These are phyloP conservation scores for Balaeniceps rex DNA, from an alignment of 2,113 vertebrate species.

Conservation along the genomic window DNA sequence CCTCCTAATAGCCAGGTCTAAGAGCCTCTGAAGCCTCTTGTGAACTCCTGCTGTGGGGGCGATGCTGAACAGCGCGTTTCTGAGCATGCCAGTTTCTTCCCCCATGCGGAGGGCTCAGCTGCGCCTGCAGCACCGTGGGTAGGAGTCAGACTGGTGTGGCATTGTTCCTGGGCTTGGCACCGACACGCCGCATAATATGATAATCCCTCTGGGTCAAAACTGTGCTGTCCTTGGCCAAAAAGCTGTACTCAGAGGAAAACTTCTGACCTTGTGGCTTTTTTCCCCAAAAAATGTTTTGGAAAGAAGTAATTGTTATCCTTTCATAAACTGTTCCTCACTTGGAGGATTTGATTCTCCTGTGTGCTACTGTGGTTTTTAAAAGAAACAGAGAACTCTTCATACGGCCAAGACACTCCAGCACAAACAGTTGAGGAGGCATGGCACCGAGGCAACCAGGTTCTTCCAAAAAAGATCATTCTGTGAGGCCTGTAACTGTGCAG, in stretches of 20 bases:
- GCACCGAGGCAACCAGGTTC: not conserved
- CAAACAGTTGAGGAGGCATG: not conserved
- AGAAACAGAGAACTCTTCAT: constrained; percentile 1
- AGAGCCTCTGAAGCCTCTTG: not conserved
- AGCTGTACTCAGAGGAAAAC: not conserved
- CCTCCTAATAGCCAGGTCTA: not conserved
- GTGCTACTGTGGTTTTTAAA: constrained; percentile 60
- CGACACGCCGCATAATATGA: not conserved
- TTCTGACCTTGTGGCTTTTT: constrained; percentile 48
- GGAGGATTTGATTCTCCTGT: constrained; percentile 42
- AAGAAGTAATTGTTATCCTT: constrained; percentile 39
- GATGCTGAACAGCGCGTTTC: not conserved
- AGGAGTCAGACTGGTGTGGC: not conserved
- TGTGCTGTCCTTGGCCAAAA: not conserved
- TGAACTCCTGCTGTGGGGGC: not conserved
- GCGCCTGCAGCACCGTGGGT: not conserved
- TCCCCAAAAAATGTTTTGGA: not conserved
- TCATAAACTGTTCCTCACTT: constrained; percentile 37
- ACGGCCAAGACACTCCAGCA: not conserved
- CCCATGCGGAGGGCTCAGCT: not conserved
- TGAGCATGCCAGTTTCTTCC: not conserved
- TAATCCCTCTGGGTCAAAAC: constrained; percentile 31
- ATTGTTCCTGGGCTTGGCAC: constrained; percentile 31
- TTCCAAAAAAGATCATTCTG: not conserved
- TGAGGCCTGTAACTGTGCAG: not conserved